A percentile compares a stretch with the other conserved stretches of the same genome.
Evolutionary conservation across 2,888 invertebrate genomes (phyloP).

Genomic region (Lasioglossum morio): DNA sequence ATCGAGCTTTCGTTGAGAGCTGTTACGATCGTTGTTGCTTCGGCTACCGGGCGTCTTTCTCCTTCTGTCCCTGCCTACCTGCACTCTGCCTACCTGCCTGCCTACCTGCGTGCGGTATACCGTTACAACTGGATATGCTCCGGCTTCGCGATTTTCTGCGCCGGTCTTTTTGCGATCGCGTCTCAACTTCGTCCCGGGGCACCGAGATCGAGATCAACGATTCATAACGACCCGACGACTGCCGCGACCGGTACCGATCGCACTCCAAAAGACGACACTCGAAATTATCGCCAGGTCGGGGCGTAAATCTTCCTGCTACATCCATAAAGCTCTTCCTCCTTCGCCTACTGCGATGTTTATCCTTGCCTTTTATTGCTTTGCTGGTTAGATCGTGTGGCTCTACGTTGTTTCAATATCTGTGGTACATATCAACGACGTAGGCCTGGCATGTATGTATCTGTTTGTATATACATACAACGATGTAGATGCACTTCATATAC

Average conservation of each 20-base stretch:
- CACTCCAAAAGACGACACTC: background rate
- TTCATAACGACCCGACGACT: slow-evolving; percentile 33
- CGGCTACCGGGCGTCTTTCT: slow-evolving; percentile 19
- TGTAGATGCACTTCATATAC: too few relatives aligned
- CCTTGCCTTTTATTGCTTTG: background rate
- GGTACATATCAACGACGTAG: background rate
- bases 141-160: slow-evolving; percentile 67
- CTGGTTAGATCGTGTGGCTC: background rate
- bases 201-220: slow-evolving; percentile 54
- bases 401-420: too few relatives aligned
- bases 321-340: background rate
- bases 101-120: slow-evolving; percentile 51
- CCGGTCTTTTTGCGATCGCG: slow-evolving; percentile 60
- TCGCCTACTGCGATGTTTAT: background rate
- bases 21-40: slow-evolving; percentile 36
- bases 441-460: background rate
- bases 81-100: slow-evolving; percentile 15
- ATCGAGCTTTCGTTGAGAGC: slow-evolving; percentile 61
- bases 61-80: background rate
- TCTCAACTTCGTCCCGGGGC: slow-evolving; percentile 30
- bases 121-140: slow-evolving; percentile 68
- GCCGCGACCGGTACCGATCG: background rate
- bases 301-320: background rate
- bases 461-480: too few relatives aligned
- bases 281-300: background rate